Evolutionary conservation across 1,140 invertebrate genomes (phyloP).

Genomic region (Drosophila lacertosa): DNA sequence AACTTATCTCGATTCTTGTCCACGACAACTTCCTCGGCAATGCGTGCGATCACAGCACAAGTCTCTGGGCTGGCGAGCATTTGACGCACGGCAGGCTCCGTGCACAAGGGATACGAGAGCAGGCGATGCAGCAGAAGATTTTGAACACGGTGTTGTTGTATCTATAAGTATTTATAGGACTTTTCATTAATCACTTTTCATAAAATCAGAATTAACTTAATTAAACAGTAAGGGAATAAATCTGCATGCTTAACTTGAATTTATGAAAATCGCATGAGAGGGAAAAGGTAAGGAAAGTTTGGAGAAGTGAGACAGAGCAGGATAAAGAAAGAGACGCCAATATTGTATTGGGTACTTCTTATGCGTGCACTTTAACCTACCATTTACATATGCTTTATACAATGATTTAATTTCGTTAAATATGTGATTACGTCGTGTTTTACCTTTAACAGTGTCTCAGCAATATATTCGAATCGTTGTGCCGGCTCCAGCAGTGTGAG

Average conservation of each 20-base stretch:
- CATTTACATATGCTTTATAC: neutral
- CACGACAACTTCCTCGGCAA: slow-evolving; percentile 80
- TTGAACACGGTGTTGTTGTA: slow-evolving; percentile 55
- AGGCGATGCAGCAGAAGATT: slow-evolving; percentile 84
- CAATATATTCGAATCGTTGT: slow-evolving; percentile 85
- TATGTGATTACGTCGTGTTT: neutral
- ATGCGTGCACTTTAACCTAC: no score
- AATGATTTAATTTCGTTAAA: neutral
- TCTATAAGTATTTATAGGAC: slow-evolving; percentile 35
- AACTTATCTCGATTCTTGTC: slow-evolving; percentile 83
- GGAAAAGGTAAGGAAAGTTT: no score
- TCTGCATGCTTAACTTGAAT: no score
- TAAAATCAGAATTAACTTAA: neutral
- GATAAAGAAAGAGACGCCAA: no score
- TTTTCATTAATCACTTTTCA: no score
- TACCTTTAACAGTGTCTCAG: slow-evolving; percentile 69
- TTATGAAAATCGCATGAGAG: no score
- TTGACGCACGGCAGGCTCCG: slow-evolving; percentile 84
- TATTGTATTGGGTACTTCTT: no score
- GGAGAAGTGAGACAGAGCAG: no score
- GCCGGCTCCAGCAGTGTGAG: slow-evolving; percentile 84
- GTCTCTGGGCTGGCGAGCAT: slow-evolving; percentile 85
- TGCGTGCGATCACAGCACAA: slow-evolving; percentile 80
- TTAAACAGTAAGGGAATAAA: neutral
- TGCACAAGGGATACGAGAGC: slow-evolving; percentile 84